A percentile compares a stretch with the other conserved stretches of the same genome.
Evolutionary conservation across 2,113 vertebrate species (phyloP).

Genomic region (Ailurus styani): DNA sequence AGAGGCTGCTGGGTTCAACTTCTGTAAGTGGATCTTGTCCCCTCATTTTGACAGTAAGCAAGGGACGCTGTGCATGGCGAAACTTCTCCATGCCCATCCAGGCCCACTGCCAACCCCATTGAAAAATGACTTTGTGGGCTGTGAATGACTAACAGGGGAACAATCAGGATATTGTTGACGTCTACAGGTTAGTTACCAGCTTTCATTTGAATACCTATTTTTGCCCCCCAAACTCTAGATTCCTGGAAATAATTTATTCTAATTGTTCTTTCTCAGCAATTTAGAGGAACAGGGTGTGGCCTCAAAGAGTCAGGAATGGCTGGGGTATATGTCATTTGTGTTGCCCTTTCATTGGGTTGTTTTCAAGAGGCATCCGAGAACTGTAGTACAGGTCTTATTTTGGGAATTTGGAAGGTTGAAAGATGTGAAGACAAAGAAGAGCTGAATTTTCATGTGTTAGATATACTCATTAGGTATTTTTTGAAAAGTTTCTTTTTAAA

Average conservation of each 20-base stretch:
- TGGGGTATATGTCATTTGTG: not conserved
- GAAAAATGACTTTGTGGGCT: not conserved
- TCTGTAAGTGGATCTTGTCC: not conserved
- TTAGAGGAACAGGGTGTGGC: conserved; percentile 18
- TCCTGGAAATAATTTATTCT: conserved; percentile 25
- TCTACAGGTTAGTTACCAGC: not conserved
- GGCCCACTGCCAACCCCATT: not conserved
- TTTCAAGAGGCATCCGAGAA: not conserved
- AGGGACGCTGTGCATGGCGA: not conserved
- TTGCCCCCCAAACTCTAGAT: not conserved
- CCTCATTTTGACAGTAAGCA: not conserved
- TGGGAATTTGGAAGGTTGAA: not conserved
- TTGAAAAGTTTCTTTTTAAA: not conserved
- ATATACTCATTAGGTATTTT: not conserved
- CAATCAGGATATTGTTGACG: not conserved
- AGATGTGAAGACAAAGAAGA: not conserved
- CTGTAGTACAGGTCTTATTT: not conserved
- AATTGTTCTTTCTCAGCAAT: not conserved
- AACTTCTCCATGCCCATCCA: not conserved
- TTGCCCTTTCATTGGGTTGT: not conserved
- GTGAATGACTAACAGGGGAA: not conserved
- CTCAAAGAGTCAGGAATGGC: not conserved
- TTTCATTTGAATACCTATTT: not conserved
- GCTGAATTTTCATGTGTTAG: not conserved
- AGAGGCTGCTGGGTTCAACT: not conserved